These are phyloP conservation scores for Ischnus inquisitorius DNA, from an alignment of 2,888 invertebrate species.

Conservation along the genomic window DNA sequence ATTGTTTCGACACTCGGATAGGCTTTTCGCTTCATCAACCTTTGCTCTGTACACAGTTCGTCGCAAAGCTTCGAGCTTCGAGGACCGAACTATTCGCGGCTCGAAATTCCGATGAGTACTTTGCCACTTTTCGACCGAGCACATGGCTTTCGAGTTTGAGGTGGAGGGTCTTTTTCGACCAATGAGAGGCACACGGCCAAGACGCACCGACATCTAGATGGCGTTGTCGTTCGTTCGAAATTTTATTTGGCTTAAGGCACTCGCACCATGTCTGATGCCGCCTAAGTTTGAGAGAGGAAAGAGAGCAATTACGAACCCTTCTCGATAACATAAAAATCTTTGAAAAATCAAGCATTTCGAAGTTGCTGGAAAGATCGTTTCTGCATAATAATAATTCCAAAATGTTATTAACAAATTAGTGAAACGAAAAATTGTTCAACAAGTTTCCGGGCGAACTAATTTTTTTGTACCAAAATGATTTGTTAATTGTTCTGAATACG, in stretches of 20 bases:
- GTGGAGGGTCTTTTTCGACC: not conserved
- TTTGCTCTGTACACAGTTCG: not conserved
- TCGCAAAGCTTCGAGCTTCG: not conserved
- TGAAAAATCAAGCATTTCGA: no score
- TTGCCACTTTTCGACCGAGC: not conserved
- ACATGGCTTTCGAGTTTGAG: not conserved
- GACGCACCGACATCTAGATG: not conserved
- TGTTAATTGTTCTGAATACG: no score
- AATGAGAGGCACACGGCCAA: not conserved
- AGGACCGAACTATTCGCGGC: not conserved
- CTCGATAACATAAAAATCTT: no score
- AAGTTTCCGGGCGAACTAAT: no score
- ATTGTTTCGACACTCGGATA: slow-evolving; percentile 1
- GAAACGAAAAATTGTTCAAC: no score
- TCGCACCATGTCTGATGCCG: no score
- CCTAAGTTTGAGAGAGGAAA: no score
- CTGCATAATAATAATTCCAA: no score
- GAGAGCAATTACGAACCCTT: no score
- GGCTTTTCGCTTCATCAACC: not conserved
- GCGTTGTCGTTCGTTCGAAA: not conserved
- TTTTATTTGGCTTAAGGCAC: not conserved
- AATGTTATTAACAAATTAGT: no score
- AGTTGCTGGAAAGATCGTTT: no score
- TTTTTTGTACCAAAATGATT: no score
- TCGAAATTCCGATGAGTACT: not conserved